phyloP scores from a whole-genome alignment of 2,888 invertebrate genomes.

The Norana najaformis region DNA sequence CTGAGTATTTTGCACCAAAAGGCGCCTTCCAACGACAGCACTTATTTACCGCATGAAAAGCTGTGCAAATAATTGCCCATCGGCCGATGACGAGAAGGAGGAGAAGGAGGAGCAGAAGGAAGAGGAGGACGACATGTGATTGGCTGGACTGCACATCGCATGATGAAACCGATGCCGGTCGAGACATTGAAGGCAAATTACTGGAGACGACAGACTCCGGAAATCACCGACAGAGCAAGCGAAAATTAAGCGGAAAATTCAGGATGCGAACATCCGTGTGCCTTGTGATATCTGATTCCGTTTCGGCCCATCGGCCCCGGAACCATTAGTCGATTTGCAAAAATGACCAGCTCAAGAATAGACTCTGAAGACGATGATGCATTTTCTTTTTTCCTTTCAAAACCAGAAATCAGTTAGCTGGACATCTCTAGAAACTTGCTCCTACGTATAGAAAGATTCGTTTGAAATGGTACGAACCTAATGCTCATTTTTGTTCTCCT shows the following conservation, averaged over 20 bases:
- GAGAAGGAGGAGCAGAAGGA: not conserved
- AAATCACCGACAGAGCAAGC: not conserved
- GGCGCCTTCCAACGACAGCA: constrained; percentile 19
- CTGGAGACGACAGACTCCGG: not conserved
- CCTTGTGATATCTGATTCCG: not conserved
- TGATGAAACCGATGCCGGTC: constrained; percentile 10
- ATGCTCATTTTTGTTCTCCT: not conserved
- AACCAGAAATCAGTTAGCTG: not conserved
- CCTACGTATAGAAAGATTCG: not conserved
- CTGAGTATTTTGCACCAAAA: constrained; percentile 19
- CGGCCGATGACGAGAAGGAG: not conserved
- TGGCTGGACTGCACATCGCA: not conserved
- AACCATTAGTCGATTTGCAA: constrained; percentile 8
- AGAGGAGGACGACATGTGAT: not conserved
- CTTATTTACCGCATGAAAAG: constrained; percentile 18
- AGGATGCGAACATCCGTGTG: not conserved
- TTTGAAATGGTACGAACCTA: not conserved
- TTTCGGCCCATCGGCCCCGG: not conserved
- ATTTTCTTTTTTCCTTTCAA: not conserved
- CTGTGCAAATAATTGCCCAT: constrained; percentile 16
- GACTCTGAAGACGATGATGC: not conserved
- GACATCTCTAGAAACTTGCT: not conserved
- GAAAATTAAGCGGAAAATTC: constrained; percentile 22
- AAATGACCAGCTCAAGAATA: constrained; percentile 10
- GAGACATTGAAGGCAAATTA: constrained; percentile 17